These are phyloP conservation scores for Escarpia spicata DNA, from an alignment of 2,888 invertebrate species.

Conservation along the genomic window DNA sequence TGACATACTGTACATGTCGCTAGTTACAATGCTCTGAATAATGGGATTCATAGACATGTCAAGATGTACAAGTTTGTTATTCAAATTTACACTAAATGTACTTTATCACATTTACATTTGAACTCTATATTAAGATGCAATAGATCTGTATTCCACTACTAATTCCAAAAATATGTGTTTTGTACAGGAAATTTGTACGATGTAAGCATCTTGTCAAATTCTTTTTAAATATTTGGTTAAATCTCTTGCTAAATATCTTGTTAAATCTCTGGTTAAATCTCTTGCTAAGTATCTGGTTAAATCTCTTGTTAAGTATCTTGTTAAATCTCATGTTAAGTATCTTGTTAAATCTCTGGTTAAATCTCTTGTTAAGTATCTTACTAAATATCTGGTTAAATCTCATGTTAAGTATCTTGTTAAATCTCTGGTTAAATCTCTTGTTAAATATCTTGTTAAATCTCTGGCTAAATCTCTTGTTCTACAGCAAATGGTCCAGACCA, in stretches of 20 bases:
- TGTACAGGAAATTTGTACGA: too few relatives aligned
- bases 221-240: neutral
- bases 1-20: too few relatives aligned
- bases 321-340: neutral
- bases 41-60: too few relatives aligned
- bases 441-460: neutral
- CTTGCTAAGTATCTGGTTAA: neutral
- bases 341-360: neutral
- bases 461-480: neutral
- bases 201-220: too few relatives aligned
- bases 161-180: too few relatives aligned
- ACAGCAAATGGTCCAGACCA: constrained; percentile 64
- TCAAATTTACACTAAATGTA: neutral
- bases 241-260: too few relatives aligned
- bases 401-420: neutral
- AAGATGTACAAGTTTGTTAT: neutral
- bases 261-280: neutral
- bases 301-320: neutral
- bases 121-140: neutral
- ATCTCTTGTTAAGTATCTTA: neutral
- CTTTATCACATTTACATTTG: neutral
- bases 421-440: neutral
- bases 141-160: too few relatives aligned
- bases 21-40: too few relatives aligned
- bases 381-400: neutral